Evolutionary conservation across 2,888 invertebrate species (phyloP).

Genomic region (Nematopogon swammerdamellus): DNA sequence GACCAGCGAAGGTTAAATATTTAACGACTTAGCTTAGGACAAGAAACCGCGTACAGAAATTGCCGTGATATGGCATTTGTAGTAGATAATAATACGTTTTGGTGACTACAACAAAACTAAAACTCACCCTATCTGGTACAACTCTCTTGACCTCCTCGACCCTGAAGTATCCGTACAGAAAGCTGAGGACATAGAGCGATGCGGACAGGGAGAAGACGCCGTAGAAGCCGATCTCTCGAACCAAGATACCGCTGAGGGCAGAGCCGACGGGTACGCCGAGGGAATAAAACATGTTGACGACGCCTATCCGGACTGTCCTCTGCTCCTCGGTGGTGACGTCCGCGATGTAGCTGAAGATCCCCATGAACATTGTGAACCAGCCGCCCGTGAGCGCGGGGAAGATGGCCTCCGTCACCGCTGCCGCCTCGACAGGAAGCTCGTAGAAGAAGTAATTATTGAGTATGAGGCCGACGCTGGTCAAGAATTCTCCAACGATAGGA

Average conservation of each 20-base stretch:
- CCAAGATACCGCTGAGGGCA: slow-evolving; percentile 78
- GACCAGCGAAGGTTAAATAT: too few species aligned
- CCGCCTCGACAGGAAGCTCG: slow-evolving; percentile 75
- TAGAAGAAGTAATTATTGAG: slow-evolving; percentile 77
- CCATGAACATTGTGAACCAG: slow-evolving; percentile 90
- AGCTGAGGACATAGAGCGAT: slow-evolving; percentile 67
- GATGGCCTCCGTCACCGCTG: slow-evolving; percentile 75
- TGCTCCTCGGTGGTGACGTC: slow-evolving; percentile 82
- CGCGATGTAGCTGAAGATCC: slow-evolving; percentile 84
- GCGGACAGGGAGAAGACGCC: slow-evolving; percentile 80
- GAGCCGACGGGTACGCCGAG: slow-evolving; percentile 88
- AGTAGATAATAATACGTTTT: too few species aligned
- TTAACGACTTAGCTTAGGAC: too few species aligned
- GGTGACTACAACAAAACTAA: neutral
- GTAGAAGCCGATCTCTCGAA: slow-evolving; percentile 73
- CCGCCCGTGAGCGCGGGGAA: slow-evolving; percentile 81
- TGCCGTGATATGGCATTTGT: too few species aligned
- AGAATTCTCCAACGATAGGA: slow-evolving; percentile 76
- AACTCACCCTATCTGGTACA: slow-evolving; percentile 31
- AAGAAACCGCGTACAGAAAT: too few species aligned
- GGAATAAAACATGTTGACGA: slow-evolving; percentile 86
- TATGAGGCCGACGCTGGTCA: slow-evolving; percentile 74
- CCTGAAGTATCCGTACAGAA: slow-evolving; percentile 69
- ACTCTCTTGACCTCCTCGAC: slow-evolving; percentile 64
- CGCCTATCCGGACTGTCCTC: slow-evolving; percentile 80